phyloP scores from a whole-genome alignment of 2,113 vertebrate genomes.

The Eublepharis macularius region DNA sequence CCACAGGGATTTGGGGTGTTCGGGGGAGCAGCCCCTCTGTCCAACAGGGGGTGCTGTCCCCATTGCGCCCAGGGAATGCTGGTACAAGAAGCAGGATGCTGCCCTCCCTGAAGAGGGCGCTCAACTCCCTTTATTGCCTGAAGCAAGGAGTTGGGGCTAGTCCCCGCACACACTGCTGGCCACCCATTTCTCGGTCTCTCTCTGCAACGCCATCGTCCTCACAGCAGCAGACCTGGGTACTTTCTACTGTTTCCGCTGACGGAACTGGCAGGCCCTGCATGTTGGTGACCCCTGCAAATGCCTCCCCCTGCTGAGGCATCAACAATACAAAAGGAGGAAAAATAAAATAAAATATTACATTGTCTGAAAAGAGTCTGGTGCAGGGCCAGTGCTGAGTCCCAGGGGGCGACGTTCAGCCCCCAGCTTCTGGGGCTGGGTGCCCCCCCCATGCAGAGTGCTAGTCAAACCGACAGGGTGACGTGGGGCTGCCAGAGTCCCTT shows the following conservation, averaged over 20 bases:
- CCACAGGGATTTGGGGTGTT: neutral
- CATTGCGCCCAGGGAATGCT: conserved; percentile 58
- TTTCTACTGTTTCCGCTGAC: neutral
- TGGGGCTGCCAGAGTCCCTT: conserved; percentile 37
- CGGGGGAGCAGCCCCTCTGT: conserved; percentile 17
- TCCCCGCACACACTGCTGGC: neutral
- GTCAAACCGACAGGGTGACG: conserved; percentile 15
- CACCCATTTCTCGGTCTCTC: neutral
- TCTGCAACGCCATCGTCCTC: neutral
- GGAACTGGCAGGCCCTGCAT: neutral
- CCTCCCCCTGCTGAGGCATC: conserved; percentile 70
- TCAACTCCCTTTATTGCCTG: conserved; percentile 3
- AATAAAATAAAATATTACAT: conserved; percentile 89
- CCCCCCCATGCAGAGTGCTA: conserved; percentile 22
- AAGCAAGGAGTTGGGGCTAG: neutral
- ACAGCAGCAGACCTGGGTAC: neutral
- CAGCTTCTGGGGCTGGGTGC: neutral
- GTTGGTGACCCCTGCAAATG: neutral
- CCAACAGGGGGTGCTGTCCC: conserved; percentile 62
- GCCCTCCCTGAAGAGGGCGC: neutral
- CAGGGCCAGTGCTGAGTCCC: conserved; percentile 15
- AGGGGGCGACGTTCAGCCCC: neutral
- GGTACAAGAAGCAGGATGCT: conserved; percentile 63
- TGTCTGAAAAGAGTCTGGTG: conserved; percentile 7
- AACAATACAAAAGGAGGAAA: conserved; percentile 83